Conservation (phyloP, 2,888 invertebrate species). For the Drosophila acutilabella region DNA sequence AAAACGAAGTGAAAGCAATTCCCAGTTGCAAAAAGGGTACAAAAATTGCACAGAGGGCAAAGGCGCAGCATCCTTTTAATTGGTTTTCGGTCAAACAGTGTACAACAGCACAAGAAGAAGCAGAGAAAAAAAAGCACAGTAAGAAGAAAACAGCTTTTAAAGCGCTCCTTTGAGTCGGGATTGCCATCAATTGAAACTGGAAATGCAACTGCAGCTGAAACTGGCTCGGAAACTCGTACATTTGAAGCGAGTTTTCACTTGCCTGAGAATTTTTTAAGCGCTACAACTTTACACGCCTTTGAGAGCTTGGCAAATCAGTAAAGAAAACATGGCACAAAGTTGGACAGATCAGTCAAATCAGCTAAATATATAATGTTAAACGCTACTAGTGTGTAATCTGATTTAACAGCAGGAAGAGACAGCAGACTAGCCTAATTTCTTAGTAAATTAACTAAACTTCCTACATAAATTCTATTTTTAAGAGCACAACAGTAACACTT, state of each 20-base stretch:
- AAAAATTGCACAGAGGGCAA: slow-evolving; percentile 56
- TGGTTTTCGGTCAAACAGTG: slow-evolving; percentile 61
- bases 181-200: slow-evolving; percentile 17
- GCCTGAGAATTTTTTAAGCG: slow-evolving; percentile 3
- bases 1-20: slow-evolving; percentile 21
- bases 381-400: too few species aligned
- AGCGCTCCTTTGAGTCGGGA: slow-evolving; percentile 41
- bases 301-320: not conserved
- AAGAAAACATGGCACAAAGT: too few species aligned
- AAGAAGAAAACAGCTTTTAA: slow-evolving; percentile 30
- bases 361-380: too few species aligned
- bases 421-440: too few species aligned
- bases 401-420: too few species aligned
- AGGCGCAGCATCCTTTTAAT: slow-evolving; percentile 60
- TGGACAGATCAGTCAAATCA: too few species aligned
- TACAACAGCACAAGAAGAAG: not conserved
- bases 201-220: not conserved
- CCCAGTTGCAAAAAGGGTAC: slow-evolving; percentile 30
- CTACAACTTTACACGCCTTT: not conserved
- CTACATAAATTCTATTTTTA: too few species aligned
- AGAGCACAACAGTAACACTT: too few species aligned
- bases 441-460: too few species aligned
- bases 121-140: not conserved
- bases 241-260: slow-evolving; percentile 10
- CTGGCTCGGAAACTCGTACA: slow-evolving; percentile 9